These are phyloP conservation scores for Phrynocephalus guinanensis DNA, from an alignment of 2,797 vertebrate species.

Conservation along the genomic window DNA sequence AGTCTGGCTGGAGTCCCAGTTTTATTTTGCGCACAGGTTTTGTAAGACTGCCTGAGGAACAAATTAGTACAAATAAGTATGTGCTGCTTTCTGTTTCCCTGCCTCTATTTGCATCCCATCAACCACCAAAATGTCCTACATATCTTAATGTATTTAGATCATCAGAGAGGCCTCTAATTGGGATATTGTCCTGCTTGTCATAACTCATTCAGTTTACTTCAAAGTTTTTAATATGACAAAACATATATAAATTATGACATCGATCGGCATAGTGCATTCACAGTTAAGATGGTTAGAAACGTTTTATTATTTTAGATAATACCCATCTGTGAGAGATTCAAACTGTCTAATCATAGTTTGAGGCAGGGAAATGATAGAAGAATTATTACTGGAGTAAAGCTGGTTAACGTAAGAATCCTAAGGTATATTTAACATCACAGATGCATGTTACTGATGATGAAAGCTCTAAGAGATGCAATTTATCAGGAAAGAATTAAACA, in stretches of 20 bases:
- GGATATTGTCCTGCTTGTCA: not conserved
- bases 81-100: slow-evolving; percentile 6
- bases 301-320: slow-evolving; percentile 18
- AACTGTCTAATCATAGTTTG: slow-evolving; percentile 23
- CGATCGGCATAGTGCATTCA: slow-evolving; percentile 8
- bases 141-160: not conserved
- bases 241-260: not conserved
- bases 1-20: not conserved
- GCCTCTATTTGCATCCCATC: slow-evolving; percentile 9
- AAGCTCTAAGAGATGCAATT: not conserved
- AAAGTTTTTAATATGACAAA: slow-evolving; percentile 20
- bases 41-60: not conserved
- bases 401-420: not conserved
- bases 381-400: slow-evolving; percentile 2
- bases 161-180: slow-evolving; percentile 15
- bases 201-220: not conserved
- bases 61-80: not conserved
- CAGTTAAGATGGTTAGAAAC: not conserved
- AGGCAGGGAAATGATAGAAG: not conserved
- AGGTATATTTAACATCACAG: not conserved
- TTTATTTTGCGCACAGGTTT: not conserved
- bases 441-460: not conserved
- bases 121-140: not conserved
- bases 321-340: slow-evolving; percentile 29
- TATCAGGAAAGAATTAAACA: not conserved